Evolutionary conservation across 30 jellyfish, hydroid and myxozoan species (phyloP).

Genomic region (Aurelia aurita complex sp. Pacific): DNA sequence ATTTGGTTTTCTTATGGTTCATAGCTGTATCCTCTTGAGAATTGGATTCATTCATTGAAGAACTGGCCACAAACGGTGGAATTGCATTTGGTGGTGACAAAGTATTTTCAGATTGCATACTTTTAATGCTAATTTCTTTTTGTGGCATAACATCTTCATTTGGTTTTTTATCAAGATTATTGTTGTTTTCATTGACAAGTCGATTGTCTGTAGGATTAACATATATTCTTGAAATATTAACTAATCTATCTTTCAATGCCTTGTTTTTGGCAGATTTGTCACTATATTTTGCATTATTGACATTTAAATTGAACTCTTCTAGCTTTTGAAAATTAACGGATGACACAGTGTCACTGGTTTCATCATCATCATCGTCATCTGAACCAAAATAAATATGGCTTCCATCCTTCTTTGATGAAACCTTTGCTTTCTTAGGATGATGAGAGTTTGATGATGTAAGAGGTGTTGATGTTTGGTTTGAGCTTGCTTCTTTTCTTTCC

Average conservation of each 20-base stretch:
- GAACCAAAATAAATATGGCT: constrained; percentile 46
- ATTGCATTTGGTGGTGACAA: no score
- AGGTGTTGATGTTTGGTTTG: background rate
- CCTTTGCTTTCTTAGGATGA: background rate
- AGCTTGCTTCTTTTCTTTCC: background rate
- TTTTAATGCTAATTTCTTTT: background rate
- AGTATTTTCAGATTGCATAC: background rate
- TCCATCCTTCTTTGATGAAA: background rate
- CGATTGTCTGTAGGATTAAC: background rate
- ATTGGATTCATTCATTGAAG: no score
- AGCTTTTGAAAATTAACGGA: no score
- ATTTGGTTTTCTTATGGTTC: background rate
- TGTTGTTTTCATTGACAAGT: background rate
- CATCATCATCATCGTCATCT: constrained; percentile 27
- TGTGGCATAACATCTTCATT: background rate
- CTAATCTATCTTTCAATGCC: no score
- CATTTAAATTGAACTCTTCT: no score
- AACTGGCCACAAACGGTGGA: no score
- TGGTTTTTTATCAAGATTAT: background rate
- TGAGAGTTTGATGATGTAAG: background rate
- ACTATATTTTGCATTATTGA: no score
- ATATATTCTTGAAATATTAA: no score
- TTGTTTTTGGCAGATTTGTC: constrained; percentile 10
- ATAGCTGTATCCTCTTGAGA: no score
- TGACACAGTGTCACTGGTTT: background rate